Evolutionary conservation across 2,113 vertebrate species (phyloP), one percentile per base, ranked within the genome.

Genomic region (Elephas maximus): DNA sequence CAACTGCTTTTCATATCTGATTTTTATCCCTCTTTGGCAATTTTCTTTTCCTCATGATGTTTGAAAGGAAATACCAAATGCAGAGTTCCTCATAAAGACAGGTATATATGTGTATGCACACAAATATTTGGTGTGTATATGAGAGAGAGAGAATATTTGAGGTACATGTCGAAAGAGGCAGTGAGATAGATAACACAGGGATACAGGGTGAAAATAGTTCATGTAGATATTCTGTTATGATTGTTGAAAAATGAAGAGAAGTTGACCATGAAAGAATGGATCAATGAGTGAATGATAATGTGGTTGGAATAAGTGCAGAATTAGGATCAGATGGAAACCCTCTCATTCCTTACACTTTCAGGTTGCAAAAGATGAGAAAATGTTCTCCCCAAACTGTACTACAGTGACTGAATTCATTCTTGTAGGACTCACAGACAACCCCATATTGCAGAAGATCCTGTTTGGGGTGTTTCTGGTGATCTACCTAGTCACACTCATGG

Each of bases 401-500:
- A 23, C 48, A 26, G 81, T 93, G n/a, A 86, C 41, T 8, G 88
- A 81, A 87, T 96, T 94, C 63, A 82, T 88, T 30, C 79, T 96
- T 15, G 37, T 94, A 84, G 93, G 95, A 24, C 94, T 96, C 65
- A 90, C 83, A 0, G 83, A 94, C 28, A 45, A 92, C 20, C 93
- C 93, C 62, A 9, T 60, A 8, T 1, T 96, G 26, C 67, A 80
- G 65, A 83, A 79, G 26, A 92, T 88, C 33, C 83, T 96, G 33
- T 63, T 94, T 26, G 28, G 88, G 5, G 15, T 92, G 3, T 82
- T 96, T 71, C 82, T 92, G 15, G 30, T 63, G 10, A 96, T 96
- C 83, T 94, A 96, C 71, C 69, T 94, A 9, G 20, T 96, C 37
- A 88, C 95, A 2, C 7, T 96, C 51, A 21, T 92, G 24, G 95